Percentiles rank a stretch among this genome's conserved stretches.
phyloP scores from a whole-genome alignment of 1,140 invertebrate species.

The Goniozus legneri region DNA sequence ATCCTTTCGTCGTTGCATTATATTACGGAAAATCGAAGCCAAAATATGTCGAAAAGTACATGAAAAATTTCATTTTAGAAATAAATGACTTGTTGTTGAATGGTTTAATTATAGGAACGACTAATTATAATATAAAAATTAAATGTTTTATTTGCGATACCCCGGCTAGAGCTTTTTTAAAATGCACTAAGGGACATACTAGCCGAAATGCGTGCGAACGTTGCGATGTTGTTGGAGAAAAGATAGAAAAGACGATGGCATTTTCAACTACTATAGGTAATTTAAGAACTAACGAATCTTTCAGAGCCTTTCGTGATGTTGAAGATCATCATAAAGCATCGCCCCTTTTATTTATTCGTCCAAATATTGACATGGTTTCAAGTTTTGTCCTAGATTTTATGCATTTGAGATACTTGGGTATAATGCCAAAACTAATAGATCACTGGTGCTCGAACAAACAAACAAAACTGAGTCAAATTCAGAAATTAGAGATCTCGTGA shows the following conservation, averaged over 20 bases:
- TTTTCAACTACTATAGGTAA: constrained; percentile 1
- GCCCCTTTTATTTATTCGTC: background rate
- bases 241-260: background rate
- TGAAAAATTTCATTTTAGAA: constrained; percentile 13
- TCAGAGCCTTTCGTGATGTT: constrained; percentile 1
- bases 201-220: constrained; percentile 11
- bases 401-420: background rate
- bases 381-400: background rate
- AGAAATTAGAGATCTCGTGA: background rate
- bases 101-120: constrained; percentile 5
- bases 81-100: constrained; percentile 9
- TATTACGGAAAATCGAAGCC: constrained; percentile 8
- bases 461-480: background rate
- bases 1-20: constrained; percentile 10
- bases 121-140: constrained; percentile 3
- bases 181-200: constrained; percentile 6
- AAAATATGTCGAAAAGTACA: constrained; percentile 3
- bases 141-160: constrained; percentile 10
- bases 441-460: background rate
- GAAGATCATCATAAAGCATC: background rate
- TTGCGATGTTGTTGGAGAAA: constrained; percentile 4
- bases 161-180: constrained; percentile 7
- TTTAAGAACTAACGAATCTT: constrained; percentile 3
- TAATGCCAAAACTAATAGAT: background rate
- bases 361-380: background rate